These are phyloP conservation scores for Ischnus inquisitorius DNA, from an alignment of 2,888 invertebrate species.

Conservation along the genomic window DNA sequence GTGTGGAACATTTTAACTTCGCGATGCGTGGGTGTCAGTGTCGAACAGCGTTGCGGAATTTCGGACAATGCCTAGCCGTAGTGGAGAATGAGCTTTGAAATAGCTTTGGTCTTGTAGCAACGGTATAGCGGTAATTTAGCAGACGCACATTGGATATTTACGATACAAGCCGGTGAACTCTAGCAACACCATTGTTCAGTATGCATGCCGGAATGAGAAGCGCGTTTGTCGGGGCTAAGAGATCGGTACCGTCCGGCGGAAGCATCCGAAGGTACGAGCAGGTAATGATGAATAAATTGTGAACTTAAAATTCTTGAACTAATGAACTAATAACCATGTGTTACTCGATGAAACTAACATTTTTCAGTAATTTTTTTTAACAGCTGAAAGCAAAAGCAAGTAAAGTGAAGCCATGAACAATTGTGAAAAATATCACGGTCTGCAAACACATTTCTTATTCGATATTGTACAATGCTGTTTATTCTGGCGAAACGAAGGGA, in stretches of 20 bases:
- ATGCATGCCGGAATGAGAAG: slow-evolving; percentile 83
- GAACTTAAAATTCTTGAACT: not conserved
- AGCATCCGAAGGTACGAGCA: slow-evolving; percentile 75
- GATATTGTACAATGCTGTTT: no score
- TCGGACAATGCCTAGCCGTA: not conserved
- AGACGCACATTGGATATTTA: slow-evolving; percentile 51
- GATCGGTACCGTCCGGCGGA: slow-evolving; percentile 69
- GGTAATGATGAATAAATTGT: slow-evolving; percentile 69
- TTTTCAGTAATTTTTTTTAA: no score
- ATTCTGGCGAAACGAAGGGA: no score
- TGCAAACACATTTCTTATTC: no score
- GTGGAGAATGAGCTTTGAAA: slow-evolving; percentile 53
- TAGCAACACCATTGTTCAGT: slow-evolving; percentile 23
- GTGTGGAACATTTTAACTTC: not conserved
- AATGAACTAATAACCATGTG: no score
- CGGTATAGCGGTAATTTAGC: slow-evolving; percentile 42
- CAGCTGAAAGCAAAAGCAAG: no score
- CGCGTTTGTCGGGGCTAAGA: slow-evolving; percentile 76
- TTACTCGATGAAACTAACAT: no score
- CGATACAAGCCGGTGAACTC: slow-evolving; percentile 23
- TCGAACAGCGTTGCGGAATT: slow-evolving; percentile 27
- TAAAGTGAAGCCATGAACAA: no score
- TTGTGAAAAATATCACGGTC: no score
- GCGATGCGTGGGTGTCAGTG: slow-evolving; percentile 40
- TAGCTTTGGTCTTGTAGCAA: slow-evolving; percentile 23